Evolutionary conservation across 2,888 invertebrate genomes (phyloP).

Genomic region (Pedicia rivosa): DNA sequence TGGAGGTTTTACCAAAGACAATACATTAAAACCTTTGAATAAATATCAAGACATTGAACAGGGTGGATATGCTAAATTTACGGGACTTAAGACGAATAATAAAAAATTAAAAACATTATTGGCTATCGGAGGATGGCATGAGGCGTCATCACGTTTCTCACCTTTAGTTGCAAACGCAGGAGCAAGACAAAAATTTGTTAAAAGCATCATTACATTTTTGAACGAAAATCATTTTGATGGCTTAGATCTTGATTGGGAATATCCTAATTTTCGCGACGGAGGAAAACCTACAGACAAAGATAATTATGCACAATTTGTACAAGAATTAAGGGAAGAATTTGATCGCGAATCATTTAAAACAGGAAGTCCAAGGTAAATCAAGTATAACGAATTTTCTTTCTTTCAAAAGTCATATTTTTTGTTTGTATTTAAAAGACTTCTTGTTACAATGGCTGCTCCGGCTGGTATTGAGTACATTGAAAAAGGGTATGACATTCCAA

Average conservation of each 20-base stretch:
- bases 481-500: conserved; percentile 82
- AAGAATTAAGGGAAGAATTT: conserved; percentile 79
- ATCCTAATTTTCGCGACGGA: conserved; percentile 36
- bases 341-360: conserved; percentile 72
- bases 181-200: conserved; percentile 62
- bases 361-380: conserved; percentile 42
- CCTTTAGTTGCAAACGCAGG: conserved; percentile 71
- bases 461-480: conserved; percentile 86
- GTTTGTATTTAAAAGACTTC: conserved; percentile 36
- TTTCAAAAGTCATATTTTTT: neutral
- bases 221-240: conserved; percentile 87
- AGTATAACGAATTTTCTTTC: neutral
- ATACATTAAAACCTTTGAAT: conserved; percentile 80
- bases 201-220: conserved; percentile 70
- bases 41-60: conserved; percentile 92
- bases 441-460: conserved; percentile 87
- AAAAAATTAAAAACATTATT: conserved; percentile 78
- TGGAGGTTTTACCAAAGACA: conserved; percentile 83
- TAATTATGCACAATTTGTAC: conserved; percentile 75
- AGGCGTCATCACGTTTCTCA: conserved; percentile 73
- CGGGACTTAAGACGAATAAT: conserved; percentile 82
- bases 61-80: conserved; percentile 90
- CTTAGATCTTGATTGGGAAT: conserved; percentile 78
- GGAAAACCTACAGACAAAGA: conserved; percentile 66
- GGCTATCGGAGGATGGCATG: conserved; percentile 89